Base-by-base conservation (phyloP, 2,888 invertebrate genomes). In the Xestia ashworthii region DNA sequence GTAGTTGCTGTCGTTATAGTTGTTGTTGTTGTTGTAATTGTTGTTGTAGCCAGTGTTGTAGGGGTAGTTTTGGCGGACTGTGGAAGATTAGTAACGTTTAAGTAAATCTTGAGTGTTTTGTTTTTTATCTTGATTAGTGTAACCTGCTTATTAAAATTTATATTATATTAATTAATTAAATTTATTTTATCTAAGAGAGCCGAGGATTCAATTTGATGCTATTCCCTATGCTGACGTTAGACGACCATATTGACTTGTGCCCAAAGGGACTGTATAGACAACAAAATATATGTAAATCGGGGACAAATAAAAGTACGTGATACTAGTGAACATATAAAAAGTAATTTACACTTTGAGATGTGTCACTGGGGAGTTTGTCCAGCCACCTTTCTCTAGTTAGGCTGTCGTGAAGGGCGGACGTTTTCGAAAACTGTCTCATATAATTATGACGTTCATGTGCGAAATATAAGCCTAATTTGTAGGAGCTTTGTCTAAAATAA, bases 31-130 rank as follows among this genome's bases (percentile, higher is more conserved):
- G 41, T 80, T 67, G 32, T 53, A 44, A 32, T 80, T 82, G 89
- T 95, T 48, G 32, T 82, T 77, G 82, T 82, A 81, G 22, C 60
- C 60, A 5, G 44, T 38, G 50, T 70, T 82, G 90, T 95, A 96
- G 8, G 96, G 96, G 88, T 92, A 96, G 90, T 95, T 95, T 0
- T 94, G 95, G 70, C 95, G 95, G 8, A 93, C 96, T 96, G 92
- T 0, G n/a, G 41, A 11, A 50, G 16, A 53, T 44, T 38, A 46
- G 4, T 44, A 19, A 12, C 38, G 46, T 46, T 71, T 8, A 32
- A 38, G 11, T 62, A 32, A 2, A 62, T 14, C 19, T 38, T 62
- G 16, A 32, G 6, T 60, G 16, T n/a, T 55, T 55, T n/a, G 3
- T 55, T 55, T 55, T 55, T n/a, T 53, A 0, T 53, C 16, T 53